A percentile compares a stretch with the other conserved stretches of the same genome.
phyloP scores from a whole-genome alignment of 2,888 invertebrate species.

The Scaptodrosophila latifasciaeformis region DNA sequence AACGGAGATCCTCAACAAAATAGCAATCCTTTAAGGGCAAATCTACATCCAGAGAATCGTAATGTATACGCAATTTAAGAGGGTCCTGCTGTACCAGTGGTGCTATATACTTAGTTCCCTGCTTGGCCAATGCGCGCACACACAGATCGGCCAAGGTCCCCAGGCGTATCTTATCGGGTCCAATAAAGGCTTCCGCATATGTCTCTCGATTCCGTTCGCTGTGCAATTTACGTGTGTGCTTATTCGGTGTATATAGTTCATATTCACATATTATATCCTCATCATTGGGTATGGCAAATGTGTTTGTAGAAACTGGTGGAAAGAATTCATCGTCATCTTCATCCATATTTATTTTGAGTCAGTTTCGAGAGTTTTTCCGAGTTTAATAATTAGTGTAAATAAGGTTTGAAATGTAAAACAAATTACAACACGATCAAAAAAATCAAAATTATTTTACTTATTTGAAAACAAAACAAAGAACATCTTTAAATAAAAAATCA shows the following conservation, averaged over 20 bases:
- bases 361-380: no score
- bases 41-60: slow-evolving; percentile 57
- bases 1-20: slow-evolving; percentile 50
- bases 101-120: slow-evolving; percentile 32
- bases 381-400: not conserved
- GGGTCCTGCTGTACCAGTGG: slow-evolving; percentile 34
- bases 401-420: not conserved
- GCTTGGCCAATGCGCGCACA: slow-evolving; percentile 49
- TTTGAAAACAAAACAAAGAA: no score
- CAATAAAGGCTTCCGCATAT: slow-evolving; percentile 57
- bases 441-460: not conserved
- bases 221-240: slow-evolving; percentile 27
- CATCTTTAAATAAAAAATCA: not conserved
- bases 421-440: not conserved
- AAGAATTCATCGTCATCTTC: slow-evolving; percentile 23
- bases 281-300: slow-evolving; percentile 57
- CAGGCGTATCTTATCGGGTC: slow-evolving; percentile 29
- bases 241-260: slow-evolving; percentile 51
- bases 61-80: slow-evolving; percentile 50
- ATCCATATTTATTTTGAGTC: slow-evolving; percentile 39
- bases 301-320: slow-evolving; percentile 42
- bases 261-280: slow-evolving; percentile 36
- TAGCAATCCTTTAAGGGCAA: slow-evolving; percentile 61
- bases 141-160: slow-evolving; percentile 57
- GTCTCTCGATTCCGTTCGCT: slow-evolving; percentile 55